Base-by-base conservation (phyloP, 2,797 vertebrate species). In the Echiichthys vipera region DNA sequence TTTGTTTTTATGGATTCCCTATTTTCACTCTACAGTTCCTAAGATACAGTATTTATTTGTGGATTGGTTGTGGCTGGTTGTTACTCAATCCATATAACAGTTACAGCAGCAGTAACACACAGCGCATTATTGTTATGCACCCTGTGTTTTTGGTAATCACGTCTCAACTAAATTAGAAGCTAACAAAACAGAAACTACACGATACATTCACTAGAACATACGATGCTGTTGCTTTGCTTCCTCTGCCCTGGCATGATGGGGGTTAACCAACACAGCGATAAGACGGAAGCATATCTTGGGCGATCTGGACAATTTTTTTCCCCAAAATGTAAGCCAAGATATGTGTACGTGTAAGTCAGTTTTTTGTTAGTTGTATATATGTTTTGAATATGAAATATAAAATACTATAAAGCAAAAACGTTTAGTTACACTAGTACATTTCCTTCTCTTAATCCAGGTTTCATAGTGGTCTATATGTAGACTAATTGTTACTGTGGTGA, bases 251-350 rank as follows among this genome's bases (percentile, higher is more conserved):
- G 63, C 42, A 20, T 56, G 42, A 50, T 10, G 6, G 4, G 49
- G 34, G 43, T 68, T 68, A 42, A 73, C 40, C 27, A 32, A 30
- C 56, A 49, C 29, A 29, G 56, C 50, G 62, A 70, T 59, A 55
- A 58, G 54, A 45, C 36, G 22, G 39, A 58, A 45, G 61, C 53
- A 42, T 59, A 68, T 65, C 50, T 62, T 36, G 14, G 36, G 55
- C 55, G 63, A 78, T 63, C 77, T 78, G 67, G 58, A 80, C 50
- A 37, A 22, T 37, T 14, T 56, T 18, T 63, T 49, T n/a, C 22
- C 2, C 1, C 30, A 40, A 50, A 37, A 37, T 51, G 10, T 36
- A 29, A 67, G 61, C 54, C 32, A 40, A 34, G 54, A 56, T 20
- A 36, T 11, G 9, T 15, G n/a, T 32, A 43, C 34, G 25, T 39